Conservation (phyloP, 2,113 vertebrate species). For the Semicossyphus pulcher region DNA sequence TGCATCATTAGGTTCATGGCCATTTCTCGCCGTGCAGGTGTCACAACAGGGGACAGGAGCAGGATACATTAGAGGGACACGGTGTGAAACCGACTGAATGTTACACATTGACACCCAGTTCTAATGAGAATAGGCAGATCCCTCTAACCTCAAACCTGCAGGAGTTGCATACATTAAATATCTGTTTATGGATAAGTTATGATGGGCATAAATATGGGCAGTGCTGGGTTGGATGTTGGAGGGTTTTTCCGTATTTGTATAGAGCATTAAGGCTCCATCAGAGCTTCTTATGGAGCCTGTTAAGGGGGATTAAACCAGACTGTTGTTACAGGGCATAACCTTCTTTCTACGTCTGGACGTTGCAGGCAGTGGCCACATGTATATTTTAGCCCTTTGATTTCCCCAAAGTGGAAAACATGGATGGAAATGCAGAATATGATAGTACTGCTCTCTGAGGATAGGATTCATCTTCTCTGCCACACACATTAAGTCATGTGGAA, state of each 20-base stretch:
- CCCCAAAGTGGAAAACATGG: too few relatives aligned
- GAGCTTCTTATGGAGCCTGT: neutral
- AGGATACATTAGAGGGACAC: conserved; percentile 17
- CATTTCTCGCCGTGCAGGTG: conserved; percentile 24
- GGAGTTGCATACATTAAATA: neutral
- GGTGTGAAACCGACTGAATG: conserved; percentile 3
- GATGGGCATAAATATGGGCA: neutral
- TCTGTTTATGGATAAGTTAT: neutral
- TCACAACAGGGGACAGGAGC: conserved; percentile 12
- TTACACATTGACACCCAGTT: conserved; percentile 2
- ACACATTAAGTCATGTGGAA: too few relatives aligned
- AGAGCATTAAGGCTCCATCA: neutral
- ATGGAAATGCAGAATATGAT: too few relatives aligned
- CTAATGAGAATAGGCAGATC: conserved; percentile 3
- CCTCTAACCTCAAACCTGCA: conserved; percentile 8
- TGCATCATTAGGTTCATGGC: conserved; percentile 10
- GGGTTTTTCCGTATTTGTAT: neutral
- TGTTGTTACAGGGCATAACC: too few relatives aligned
- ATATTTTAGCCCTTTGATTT: too few relatives aligned
- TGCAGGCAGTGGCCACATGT: too few relatives aligned
- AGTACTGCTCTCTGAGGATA: too few relatives aligned
- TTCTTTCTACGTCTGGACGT: too few relatives aligned
- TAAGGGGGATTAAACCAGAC: neutral
- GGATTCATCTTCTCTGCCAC: too few relatives aligned
- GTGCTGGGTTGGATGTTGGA: neutral